Base-by-base conservation (phyloP, 2,888 invertebrate genomes). In the Pachycephus smyrnensis region DNA sequence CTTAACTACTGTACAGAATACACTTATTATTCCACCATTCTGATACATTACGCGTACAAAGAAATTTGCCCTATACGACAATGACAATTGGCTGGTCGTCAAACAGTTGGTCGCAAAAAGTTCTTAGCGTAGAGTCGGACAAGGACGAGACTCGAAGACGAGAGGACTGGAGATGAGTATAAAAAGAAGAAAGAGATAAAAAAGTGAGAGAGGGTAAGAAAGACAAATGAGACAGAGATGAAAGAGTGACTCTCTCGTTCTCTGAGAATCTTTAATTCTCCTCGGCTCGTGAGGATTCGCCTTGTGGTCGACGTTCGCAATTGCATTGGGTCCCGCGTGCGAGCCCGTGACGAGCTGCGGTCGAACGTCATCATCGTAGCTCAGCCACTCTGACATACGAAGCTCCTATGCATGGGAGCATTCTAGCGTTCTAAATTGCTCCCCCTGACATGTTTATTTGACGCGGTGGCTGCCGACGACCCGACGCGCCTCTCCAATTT, bases 351-450 rank as follows among this genome's bases (percentile, higher is more conserved):
- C 85, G 84, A 88, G 86, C 88, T 91, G 91, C 88, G 91, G 91
- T 91, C 86, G 86, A 85, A 87, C 89, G 88, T 90, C 91, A 91
- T 91, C 90, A 91, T 86, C 91, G 91, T 91, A 91, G 89, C 90
- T 91, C 91, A 91, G 83, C 85, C 83, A 36, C 80, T 83, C 84
- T 89, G 90, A 90, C 91, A 90, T 85, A 82, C 81, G 85, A 88
- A 82, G 90, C 89, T 86, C 85, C 88, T 87, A 87, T 85, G 83
- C 84, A 84, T 84, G 83, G 85, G 84, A 86, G 86, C 55, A 88
- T 88, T 88, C 90, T 90, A 91, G 90, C 90, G 90, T 90, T 89
- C 89, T 86, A 87, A 90, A 91, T 90, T 89, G 89, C 89, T 86
- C 86, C 82, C 84, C 81, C 84, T 91, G 90, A 89, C 91, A 90